Conservation (phyloP, 2,113 vertebrate genomes). For the Pedionomus torquatus region DNA sequence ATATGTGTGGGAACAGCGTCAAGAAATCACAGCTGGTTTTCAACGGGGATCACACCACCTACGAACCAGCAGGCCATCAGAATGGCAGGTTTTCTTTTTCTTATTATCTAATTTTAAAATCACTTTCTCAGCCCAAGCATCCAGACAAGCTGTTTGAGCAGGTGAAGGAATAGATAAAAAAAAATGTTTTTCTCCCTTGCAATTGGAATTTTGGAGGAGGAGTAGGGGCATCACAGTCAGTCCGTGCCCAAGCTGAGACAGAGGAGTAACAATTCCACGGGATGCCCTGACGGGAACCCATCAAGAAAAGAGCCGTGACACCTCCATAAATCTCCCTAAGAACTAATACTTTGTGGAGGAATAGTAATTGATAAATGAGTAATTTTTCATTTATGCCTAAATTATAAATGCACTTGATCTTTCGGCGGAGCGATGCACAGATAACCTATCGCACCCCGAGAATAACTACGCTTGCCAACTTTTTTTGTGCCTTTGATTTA, state of each 20-base stretch:
- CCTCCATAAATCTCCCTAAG: background rate
- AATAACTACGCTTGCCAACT: background rate
- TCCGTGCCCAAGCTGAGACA: accelerated
- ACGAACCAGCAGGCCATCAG: background rate
- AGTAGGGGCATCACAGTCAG: background rate
- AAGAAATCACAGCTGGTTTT: accelerated
- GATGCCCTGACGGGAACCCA: background rate
- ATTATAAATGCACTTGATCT: background rate
- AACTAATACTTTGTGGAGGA: background rate
- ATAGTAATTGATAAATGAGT: background rate
- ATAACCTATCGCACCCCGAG: background rate
- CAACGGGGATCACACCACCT: accelerated
- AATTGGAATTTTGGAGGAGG: background rate
- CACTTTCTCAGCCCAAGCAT: background rate
- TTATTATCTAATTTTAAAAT: too few species aligned
- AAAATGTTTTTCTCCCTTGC: background rate
- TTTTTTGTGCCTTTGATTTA: background rate
- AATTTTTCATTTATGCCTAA: background rate
- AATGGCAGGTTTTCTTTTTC: background rate
- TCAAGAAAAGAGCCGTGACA: background rate
- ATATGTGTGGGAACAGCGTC: accelerated
- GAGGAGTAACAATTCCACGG: accelerated
- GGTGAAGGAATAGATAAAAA: background rate
- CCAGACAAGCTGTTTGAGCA: background rate
- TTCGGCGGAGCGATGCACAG: background rate